Evolutionary conservation across 2,113 vertebrate genomes (phyloP), one percentile per base, ranked within the genome.

Genomic region (Labeo catla): DNA sequence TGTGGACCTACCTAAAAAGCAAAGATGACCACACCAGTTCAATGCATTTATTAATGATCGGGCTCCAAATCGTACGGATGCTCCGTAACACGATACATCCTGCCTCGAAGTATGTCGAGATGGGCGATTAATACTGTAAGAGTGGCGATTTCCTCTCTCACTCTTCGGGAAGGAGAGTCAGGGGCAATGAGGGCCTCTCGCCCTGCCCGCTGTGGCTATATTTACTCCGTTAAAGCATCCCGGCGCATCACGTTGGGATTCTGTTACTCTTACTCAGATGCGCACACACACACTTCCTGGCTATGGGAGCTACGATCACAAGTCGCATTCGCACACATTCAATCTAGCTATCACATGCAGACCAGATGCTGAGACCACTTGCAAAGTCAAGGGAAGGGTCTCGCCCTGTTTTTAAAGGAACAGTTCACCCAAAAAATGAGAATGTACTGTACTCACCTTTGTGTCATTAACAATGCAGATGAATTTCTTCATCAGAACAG

Each of bases 201-300:
- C 52, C 63, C 78, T 81, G 78, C 54, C 36, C 47, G 82, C 52
- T 87, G 89, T 39, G 80, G 92, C 93, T 95, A 94, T 93, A 94
- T 95, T 94, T 95, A 94, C 91, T 89, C 86, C 65, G 87, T 86
- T 83, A 83, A 91, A 91, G 91, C 90, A 91, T 91, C 91, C 89
- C 85, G 0, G 86, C 87, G 87, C 92, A 93, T 94, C 93, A 94
- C 87, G 90, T 91, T 88, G 91, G 90, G 93, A 94, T 95, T 93
- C 90, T 93, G 90, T 95, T 95, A 95, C 94, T 89, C 54, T 87
- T 54, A 85, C 90, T 90, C 88, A 89, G 87, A 84, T n/a, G 36
- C 54, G 13, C 73, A 52, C 52, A 63, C 70, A 81, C 39, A 74
- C 79, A 28, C 28, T 28, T 19, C 6, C 8, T 19, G 83, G 84